Base-by-base conservation (phyloP, 2,113 vertebrate genomes). In the Pollimyrus isidori region DNA sequence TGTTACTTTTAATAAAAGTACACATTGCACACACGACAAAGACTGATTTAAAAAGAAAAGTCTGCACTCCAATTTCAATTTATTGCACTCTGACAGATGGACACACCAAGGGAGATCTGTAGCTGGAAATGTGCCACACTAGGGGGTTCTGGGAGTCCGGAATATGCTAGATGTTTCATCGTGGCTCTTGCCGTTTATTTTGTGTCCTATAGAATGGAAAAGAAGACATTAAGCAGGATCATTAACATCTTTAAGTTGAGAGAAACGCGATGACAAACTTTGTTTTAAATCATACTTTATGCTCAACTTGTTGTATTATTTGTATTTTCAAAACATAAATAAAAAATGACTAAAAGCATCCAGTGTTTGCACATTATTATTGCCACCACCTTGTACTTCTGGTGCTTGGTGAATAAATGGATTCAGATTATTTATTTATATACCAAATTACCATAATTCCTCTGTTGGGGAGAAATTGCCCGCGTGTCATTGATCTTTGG, bases 401-500 rank as follows among this genome's bases (percentile, higher is more conserved):
- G 26, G 10, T 65, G 23, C 62, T 65, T 11, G 62, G 26, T 69
- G 62, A 13, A 69, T 69, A 69, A 69, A 30, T 13, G 26, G 62
- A 69, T 13, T 65, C 10, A 0, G n/a, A 69, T 39, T 42, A 17
- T 17, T 80, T 80, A 42, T 19, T 42, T 80, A 39, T 19, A 42
- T 42, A 42, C 15, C 15, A 42, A 80, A 80, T 80, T 80, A 80
- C 73, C 73, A 19, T 80, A 19, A 42, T 19, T 69, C 30, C 15
- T 80, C 35, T 42, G 11, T 15, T 42, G 35, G 5, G 5, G 30
- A 39, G 4, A 17, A 80, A 42, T 7, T 19, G 73, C 39, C 73
- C 73, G 19, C 23, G 5, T 26, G 48, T 49, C n/a, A 30, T 50
- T 90, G 89, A 92, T 93, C 89, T 93, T 86, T 1, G 69, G 26